phyloP scores from a whole-genome alignment of 1,140 invertebrate species.

The Diploscapter pachys region DNA sequence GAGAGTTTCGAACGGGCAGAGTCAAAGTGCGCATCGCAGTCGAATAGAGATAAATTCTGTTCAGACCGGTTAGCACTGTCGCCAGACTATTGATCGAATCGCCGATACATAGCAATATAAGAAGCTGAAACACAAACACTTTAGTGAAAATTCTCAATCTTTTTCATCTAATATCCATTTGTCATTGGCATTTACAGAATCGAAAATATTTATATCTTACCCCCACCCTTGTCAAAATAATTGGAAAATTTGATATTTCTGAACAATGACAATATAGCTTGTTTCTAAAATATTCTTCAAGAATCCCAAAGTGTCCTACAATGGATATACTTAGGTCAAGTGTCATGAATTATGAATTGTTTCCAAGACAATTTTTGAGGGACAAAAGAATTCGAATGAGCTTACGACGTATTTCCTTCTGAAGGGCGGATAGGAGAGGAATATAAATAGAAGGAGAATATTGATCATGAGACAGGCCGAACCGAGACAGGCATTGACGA shows the following conservation, averaged over 20 bases:
- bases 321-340: neutral
- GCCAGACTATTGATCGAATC: slow-evolving; percentile 26
- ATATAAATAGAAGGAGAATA: slow-evolving; percentile 23
- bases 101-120: slow-evolving; percentile 21
- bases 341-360: neutral
- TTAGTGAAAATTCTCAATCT: slow-evolving; percentile 1
- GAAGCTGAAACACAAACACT: slow-evolving; percentile 18
- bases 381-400: neutral
- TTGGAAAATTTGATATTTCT: neutral
- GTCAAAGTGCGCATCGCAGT: slow-evolving; percentile 20
- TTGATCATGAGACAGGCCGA: slow-evolving; percentile 24
- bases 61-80: slow-evolving; percentile 20
- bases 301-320: neutral
- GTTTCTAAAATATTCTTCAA: neutral
- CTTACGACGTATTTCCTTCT: slow-evolving; percentile 29
- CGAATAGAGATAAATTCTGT: slow-evolving; percentile 26
- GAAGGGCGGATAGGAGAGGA: slow-evolving; percentile 19
- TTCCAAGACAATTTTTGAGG: neutral
- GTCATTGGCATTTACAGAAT: neutral
- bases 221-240: neutral
- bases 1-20: slow-evolving; percentile 23
- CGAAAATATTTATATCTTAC: neutral
- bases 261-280: slow-evolving; percentile 3
- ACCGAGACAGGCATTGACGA: slow-evolving; percentile 23
- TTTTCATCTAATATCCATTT: neutral